phyloP scores from a whole-genome alignment of 1,140 invertebrate genomes.

The Drosophila lowei region DNA sequence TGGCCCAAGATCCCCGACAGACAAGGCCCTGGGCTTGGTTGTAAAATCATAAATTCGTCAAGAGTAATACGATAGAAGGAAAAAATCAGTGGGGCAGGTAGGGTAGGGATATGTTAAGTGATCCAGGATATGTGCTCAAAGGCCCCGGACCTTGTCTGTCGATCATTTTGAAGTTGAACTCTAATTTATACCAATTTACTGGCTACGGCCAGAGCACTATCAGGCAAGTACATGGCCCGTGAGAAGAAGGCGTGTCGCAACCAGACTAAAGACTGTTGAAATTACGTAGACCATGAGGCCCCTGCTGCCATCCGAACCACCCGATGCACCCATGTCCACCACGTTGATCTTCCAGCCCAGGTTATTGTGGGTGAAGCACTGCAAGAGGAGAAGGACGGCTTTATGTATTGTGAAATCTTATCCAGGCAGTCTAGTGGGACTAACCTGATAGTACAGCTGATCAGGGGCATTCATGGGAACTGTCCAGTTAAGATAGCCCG shows the following conservation, averaged over 20 bases:
- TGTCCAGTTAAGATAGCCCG: slow-evolving; percentile 91
- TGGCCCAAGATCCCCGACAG: slow-evolving; percentile 26
- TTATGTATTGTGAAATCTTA: neutral
- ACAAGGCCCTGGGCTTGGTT: neutral
- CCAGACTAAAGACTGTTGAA: slow-evolving; percentile 65
- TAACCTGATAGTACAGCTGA: slow-evolving; percentile 94
- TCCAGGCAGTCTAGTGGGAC: rapidly evolving
- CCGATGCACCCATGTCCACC: slow-evolving; percentile 85
- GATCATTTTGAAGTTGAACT: slow-evolving; percentile 17
- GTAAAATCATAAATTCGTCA: slow-evolving; percentile 68
- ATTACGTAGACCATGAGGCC: slow-evolving; percentile 32
- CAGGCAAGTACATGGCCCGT: slow-evolving; percentile 54
- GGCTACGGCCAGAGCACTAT: slow-evolving; percentile 54
- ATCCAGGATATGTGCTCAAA: slow-evolving; percentile 35
- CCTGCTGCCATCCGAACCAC: slow-evolving; percentile 74
- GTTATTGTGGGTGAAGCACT: slow-evolving; percentile 96
- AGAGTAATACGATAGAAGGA: neutral
- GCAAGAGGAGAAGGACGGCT: slow-evolving; percentile 59
- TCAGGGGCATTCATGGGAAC: slow-evolving; percentile 91
- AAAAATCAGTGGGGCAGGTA: slow-evolving; percentile 11
- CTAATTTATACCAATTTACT: slow-evolving; percentile 24
- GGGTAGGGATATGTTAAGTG: slow-evolving; percentile 48
- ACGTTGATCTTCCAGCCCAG: slow-evolving; percentile 97
- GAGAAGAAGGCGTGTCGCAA: slow-evolving; percentile 47
- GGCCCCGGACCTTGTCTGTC: slow-evolving; percentile 11